Conservation (phyloP, 2,113 vertebrate genomes). For the Agapornis roseicollis region DNA sequence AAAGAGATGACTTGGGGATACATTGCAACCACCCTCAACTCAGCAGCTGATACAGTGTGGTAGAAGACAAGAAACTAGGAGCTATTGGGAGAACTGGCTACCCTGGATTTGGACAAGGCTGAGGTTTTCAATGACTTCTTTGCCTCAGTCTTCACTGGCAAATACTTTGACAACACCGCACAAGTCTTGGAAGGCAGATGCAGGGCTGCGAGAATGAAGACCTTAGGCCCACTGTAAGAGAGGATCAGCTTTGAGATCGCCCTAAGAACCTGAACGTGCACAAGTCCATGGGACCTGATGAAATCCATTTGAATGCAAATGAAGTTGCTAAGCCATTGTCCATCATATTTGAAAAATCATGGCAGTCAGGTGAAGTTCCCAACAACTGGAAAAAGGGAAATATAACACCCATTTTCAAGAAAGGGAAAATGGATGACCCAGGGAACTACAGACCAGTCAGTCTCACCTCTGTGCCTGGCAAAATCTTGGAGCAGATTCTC, state of each 20-base stretch:
- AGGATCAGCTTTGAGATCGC: background rate
- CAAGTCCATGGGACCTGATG: too few species aligned
- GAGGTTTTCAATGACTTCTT: background rate
- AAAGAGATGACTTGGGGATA: background rate
- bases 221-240: background rate
- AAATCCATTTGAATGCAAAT: background rate
- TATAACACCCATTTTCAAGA: too few species aligned
- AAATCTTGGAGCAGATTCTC: too few species aligned
- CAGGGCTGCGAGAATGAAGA: background rate
- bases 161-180: background rate
- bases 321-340: background rate
- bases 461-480: too few species aligned
- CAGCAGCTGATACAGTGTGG: background rate
- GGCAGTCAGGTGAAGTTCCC: background rate
- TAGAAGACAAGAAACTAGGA: background rate
- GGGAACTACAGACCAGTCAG: too few species aligned
- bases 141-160: background rate
- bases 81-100: background rate
- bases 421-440: too few species aligned
- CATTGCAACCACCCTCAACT: accelerated
- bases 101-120: background rate
- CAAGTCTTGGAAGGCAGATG: background rate
- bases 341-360: background rate
- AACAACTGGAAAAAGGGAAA: too few species aligned
- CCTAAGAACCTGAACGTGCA: background rate